phyloP scores from a whole-genome alignment of 1,140 invertebrate species.

The Drosophila bipectinata region DNA sequence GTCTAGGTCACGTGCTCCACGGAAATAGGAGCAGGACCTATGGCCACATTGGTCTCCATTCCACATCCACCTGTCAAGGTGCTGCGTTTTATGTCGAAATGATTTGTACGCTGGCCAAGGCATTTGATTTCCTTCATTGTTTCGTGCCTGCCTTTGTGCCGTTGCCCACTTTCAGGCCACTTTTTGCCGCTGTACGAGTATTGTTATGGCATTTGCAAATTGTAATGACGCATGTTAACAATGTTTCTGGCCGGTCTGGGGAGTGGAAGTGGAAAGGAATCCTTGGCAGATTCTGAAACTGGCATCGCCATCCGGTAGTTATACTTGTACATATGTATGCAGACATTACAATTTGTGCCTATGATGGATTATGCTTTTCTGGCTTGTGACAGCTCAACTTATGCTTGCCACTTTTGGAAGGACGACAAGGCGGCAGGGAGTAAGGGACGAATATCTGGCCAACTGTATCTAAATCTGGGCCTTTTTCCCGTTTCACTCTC shows the following conservation, averaged over 20 bases:
- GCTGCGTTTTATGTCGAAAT: conserved; percentile 80
- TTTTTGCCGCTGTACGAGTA: conserved; percentile 31
- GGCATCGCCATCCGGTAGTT: conserved; percentile 30
- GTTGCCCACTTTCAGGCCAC: conserved; percentile 21
- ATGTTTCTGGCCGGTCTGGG: conserved; percentile 53
- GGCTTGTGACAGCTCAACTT: conserved; percentile 68
- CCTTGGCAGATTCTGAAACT: not conserved
- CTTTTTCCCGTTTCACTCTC: conserved; percentile 7
- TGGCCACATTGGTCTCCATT: conserved; percentile 7
- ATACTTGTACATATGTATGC: conserved; percentile 36
- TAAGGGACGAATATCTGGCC: not conserved
- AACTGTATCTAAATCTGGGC: conserved; percentile 20
- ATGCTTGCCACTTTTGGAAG: conserved; percentile 16
- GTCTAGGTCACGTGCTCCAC: conserved; percentile 58
- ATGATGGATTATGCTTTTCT: conserved; percentile 77
- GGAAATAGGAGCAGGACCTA: conserved; percentile 33
- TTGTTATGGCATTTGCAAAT: conserved; percentile 74
- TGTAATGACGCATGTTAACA: conserved; percentile 84
- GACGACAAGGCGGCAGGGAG: not conserved
- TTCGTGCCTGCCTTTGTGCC: conserved; percentile 15
- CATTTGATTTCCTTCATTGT: conserved; percentile 68
- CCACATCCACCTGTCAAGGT: conserved; percentile 61
- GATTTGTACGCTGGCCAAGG: conserved; percentile 70
- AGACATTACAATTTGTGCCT: conserved; percentile 64
- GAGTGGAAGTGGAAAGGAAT: not conserved